Conservation (phyloP, 2,797 vertebrate genomes). For the Parambassis ranga region DNA sequence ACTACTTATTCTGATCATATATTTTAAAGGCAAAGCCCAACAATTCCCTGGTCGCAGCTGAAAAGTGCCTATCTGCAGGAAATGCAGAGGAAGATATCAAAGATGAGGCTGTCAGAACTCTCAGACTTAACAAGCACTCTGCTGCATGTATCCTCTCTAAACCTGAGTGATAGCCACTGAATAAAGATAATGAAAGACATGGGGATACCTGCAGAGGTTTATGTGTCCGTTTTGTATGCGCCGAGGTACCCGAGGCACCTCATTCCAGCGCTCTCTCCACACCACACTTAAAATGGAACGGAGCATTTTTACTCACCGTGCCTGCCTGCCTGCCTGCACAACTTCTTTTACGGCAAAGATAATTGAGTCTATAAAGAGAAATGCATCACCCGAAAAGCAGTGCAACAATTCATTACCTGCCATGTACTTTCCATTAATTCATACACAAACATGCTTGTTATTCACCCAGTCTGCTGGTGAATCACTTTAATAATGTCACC, state of each 20-base stretch:
- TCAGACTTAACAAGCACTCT: slow-evolving; percentile 41
- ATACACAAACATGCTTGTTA: slow-evolving; percentile 70
- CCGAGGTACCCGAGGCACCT: not conserved
- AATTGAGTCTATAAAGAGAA: slow-evolving; percentile 80
- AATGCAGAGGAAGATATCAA: slow-evolving; percentile 37
- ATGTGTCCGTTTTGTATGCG: slow-evolving; percentile 29
- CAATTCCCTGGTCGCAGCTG: slow-evolving; percentile 26
- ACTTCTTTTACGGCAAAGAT: slow-evolving; percentile 77
- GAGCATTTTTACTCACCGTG: slow-evolving; percentile 59
- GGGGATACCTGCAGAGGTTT: slow-evolving; percentile 20
- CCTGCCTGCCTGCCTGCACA: slow-evolving; percentile 55
- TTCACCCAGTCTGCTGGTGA: slow-evolving; percentile 62
- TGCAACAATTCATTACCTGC: slow-evolving; percentile 77
- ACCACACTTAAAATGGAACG: not conserved
- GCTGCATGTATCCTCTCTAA: slow-evolving; percentile 14
- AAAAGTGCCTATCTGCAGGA: slow-evolving; percentile 56
- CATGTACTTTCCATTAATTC: slow-evolving; percentile 77
- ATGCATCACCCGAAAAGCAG: slow-evolving; percentile 76
- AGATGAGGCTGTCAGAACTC: slow-evolving; percentile 36
- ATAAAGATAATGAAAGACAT: slow-evolving; percentile 28
- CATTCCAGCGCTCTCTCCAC: not conserved
- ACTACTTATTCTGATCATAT: slow-evolving; percentile 1
- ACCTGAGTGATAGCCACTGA: slow-evolving; percentile 24
- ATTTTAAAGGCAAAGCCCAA: slow-evolving; percentile 22
- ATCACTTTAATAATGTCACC: not conserved